Base-by-base conservation (phyloP, 92 coral and sea anemone genomes). In the Epizoanthus ramosus region DNA sequence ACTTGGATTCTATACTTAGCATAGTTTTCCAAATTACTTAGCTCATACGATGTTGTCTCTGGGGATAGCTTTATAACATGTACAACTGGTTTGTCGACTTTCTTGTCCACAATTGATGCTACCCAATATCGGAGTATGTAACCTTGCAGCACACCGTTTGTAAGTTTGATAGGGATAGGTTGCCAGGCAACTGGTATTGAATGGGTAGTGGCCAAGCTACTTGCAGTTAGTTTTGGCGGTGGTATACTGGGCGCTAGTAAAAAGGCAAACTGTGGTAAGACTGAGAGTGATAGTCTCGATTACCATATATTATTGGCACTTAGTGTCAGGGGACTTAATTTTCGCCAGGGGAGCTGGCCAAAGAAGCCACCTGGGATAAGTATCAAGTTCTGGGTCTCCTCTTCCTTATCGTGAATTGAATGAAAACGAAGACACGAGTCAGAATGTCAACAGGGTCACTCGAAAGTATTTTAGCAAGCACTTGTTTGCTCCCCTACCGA, bases 151-250 rank as follows among this genome's bases (percentile, higher is more conserved):
- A 14, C 41, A 3, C 82, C 82, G 21, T 77, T 77, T 22, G 82
- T 61, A 28, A 41, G 70, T 35, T 63, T 41, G 37, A 43, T 61
- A 6, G 71, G 82, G 43, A 77, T 61, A n/a, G 71, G 82, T 43
- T 61, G 82, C 82, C 82, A 77, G 59, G 70, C 63, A 43, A 77
- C 82, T 41, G 82, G 82, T 23, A 77, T 77, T 43, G 82, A 61
- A 57, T 77, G 57, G 0, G 57, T 77, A 43, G 71, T 21, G n/a
- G 52, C 19, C 58, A 61, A 61, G 52, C 82, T 59, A 37, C 23
- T 57, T n/a, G 71, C 69, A 2, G 82, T 8, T 1, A 77, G 71
- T 61, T 41, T 77, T 25, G 25, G 71, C 16, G 82, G 82, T 41
- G 82, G 24, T 12, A 41, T 57, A 21, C 59, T 77, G 22, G 82